A percentile compares a stretch with the other conserved stretches of the same genome.
phyloP scores from a whole-genome alignment of 2,797 vertebrate genomes.

The Darevskia nairensis region DNA sequence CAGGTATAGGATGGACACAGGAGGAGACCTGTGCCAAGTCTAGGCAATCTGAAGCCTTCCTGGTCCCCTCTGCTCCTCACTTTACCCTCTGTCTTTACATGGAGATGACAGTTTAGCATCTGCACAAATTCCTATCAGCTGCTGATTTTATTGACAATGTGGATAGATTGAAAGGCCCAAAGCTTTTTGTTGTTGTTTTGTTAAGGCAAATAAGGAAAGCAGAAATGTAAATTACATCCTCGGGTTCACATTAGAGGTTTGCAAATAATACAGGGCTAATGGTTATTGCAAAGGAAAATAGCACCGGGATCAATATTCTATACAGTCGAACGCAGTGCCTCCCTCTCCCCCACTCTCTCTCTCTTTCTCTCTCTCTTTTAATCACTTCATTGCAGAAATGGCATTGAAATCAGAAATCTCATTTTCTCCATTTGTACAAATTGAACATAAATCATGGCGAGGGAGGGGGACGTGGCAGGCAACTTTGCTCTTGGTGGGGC shows the following conservation, averaged over 20 bases:
- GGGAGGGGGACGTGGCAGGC: constrained; percentile 81
- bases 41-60: too few species aligned
- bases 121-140: constrained; percentile 77
- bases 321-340: constrained; percentile 90
- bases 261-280: constrained; percentile 89
- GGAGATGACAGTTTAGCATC: constrained; percentile 79
- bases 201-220: constrained; percentile 84
- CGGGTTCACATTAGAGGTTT: constrained; percentile 84
- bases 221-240: constrained; percentile 85
- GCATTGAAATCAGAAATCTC: constrained; percentile 92
- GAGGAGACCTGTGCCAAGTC: too few species aligned
- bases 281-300: constrained; percentile 99
- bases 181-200: constrained; percentile 83
- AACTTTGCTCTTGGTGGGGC: constrained; percentile 83
- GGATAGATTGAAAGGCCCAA: constrained; percentile 81
- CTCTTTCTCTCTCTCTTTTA: constrained; percentile 83
- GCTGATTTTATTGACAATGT: constrained; percentile 84
- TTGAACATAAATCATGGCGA: constrained; percentile 95
- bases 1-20: too few species aligned
- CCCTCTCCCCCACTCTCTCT: constrained; percentile 86
- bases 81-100: constrained; percentile 75
- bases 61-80: neutral
- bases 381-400: constrained; percentile 96
- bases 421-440: constrained; percentile 92
- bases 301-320: constrained; percentile 97